Evolutionary conservation across 2,113 vertebrate species (phyloP), one percentile per base, ranked within the genome.

Genomic region (Loxodonta africana): DNA sequence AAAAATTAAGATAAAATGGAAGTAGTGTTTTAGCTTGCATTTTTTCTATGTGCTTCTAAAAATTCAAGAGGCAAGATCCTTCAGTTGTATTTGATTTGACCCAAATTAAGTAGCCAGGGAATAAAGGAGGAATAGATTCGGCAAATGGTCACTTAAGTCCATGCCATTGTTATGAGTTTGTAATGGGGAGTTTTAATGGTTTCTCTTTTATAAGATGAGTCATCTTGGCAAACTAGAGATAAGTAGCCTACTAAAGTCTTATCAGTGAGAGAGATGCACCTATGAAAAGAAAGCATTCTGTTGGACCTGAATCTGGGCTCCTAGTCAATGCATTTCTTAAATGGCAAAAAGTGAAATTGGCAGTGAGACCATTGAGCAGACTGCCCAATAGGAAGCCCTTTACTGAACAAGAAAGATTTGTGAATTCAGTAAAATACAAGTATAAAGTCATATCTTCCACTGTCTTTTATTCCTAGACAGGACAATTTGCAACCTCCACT

Each of bases 401-500:
- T 90, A 85, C 57, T 82, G 11, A 23, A 78, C 23, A 25, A 60
- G 92, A 80, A 85, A 41, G 7, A 88, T 44, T 51, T 71, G 2
- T 62, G 90, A 37, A 20, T 60, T 84, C 63, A 96, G 51, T n/a
- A 14, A 78, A 89, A 93, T 73, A 44, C 26, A 77, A 93, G 86
- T 8, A 83, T 17, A 92, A 92, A 96, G 78, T 81, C 82, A 20
- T 77, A 44, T 92, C 26, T 63, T 88, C 33, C 48, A 82, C 10
- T 82, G 76, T 1, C 41, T 90, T 81, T 91, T 92, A 53, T 94
- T 90, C 53, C 67, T 28, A 73, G 33, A 88, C 62, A 94, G 81
- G 46, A 96, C 63, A 96, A 77, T n/a, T 91, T 94, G 44, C 48
- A 84, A 96, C 30, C 26, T 73, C 65, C 14, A 94, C 20, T 91